phyloP scores from a whole-genome alignment of 1,140 invertebrate species.

The Epicauta chinensis region DNA sequence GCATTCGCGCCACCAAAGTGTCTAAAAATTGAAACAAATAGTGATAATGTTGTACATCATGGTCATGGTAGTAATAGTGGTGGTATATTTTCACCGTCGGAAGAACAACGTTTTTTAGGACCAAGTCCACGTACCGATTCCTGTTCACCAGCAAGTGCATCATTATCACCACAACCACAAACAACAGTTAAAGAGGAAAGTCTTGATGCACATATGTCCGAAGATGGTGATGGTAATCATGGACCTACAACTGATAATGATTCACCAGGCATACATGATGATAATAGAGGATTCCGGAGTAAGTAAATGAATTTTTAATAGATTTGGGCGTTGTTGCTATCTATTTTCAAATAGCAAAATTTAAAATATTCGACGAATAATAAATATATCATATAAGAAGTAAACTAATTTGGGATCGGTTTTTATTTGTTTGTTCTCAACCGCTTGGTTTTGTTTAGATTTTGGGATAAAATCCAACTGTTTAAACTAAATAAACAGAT shows the following conservation, averaged over 20 bases:
- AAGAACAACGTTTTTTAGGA: slow-evolving; percentile 36
- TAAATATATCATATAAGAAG: slow-evolving; percentile 14
- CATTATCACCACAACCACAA: slow-evolving; percentile 42
- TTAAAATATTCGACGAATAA: slow-evolving; percentile 8
- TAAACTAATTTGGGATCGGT: slow-evolving; percentile 2
- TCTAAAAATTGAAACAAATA: slow-evolving; percentile 44
- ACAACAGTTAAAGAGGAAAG: slow-evolving; percentile 42
- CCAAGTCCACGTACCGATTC: slow-evolving; percentile 44
- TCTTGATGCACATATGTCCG: slow-evolving; percentile 43
- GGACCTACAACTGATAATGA: slow-evolving; percentile 45
- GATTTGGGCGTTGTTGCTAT: too few species aligned
- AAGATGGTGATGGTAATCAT: slow-evolving; percentile 44
- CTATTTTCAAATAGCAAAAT: not conserved
- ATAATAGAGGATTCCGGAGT: slow-evolving; percentile 46
- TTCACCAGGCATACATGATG: slow-evolving; percentile 46
- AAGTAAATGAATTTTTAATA: slow-evolving; percentile 38
- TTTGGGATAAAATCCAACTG: slow-evolving; percentile 22
- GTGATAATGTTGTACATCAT: slow-evolving; percentile 27
- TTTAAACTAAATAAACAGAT: slow-evolving; percentile 27
- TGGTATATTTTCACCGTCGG: slow-evolving; percentile 39
- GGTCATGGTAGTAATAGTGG: slow-evolving; percentile 11
- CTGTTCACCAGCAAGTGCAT: slow-evolving; percentile 46
- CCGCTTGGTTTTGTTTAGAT: slow-evolving; percentile 15
- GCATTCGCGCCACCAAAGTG: slow-evolving; percentile 47
- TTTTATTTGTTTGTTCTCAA: slow-evolving; percentile 17